Conservation (phyloP, 1,140 invertebrate genomes). For the Pseudomyrmex cubaensis region DNA sequence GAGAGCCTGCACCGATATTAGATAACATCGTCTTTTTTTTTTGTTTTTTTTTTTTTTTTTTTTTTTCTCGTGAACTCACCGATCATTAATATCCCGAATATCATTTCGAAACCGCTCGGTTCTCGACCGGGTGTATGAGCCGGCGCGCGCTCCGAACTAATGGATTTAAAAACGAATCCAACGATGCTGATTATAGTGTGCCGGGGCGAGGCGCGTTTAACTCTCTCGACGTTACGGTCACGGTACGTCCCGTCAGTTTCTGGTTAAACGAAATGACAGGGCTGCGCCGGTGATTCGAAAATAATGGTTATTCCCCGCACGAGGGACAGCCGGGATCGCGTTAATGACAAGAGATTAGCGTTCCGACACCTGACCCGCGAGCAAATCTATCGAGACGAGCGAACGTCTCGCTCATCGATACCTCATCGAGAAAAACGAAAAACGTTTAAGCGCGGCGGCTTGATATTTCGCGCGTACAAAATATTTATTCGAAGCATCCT, state of each 20-base stretch:
- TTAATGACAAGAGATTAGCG: slow-evolving; percentile 67
- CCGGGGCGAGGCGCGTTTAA: slow-evolving; percentile 44
- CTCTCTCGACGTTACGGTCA: slow-evolving; percentile 62
- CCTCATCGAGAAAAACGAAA: neutral
- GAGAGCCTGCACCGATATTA: slow-evolving; percentile 41
- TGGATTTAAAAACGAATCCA: slow-evolving; percentile 62
- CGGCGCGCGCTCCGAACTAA: slow-evolving; percentile 8
- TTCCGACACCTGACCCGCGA: slow-evolving; percentile 39
- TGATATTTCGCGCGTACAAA: neutral
- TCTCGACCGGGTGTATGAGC: neutral
- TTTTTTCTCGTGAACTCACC: neutral
- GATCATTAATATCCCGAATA: slow-evolving; percentile 9
- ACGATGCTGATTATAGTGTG: slow-evolving; percentile 58
- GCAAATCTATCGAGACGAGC: slow-evolving; percentile 6
- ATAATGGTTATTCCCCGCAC: slow-evolving; percentile 61
- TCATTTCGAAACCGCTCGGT: slow-evolving; percentile 35
- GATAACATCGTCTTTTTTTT: slow-evolving; percentile 11
- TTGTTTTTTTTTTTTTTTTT: neutral
- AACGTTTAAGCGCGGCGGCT: neutral
- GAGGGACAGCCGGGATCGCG: slow-evolving; percentile 55
- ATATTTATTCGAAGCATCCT: slow-evolving; percentile 9
- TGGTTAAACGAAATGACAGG: slow-evolving; percentile 70
- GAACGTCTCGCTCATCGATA: slow-evolving; percentile 1
- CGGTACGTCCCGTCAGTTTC: slow-evolving; percentile 65
- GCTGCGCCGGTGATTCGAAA: slow-evolving; percentile 64